Base-by-base conservation (phyloP, 1,140 invertebrate genomes). In the Charaxes varanes region DNA sequence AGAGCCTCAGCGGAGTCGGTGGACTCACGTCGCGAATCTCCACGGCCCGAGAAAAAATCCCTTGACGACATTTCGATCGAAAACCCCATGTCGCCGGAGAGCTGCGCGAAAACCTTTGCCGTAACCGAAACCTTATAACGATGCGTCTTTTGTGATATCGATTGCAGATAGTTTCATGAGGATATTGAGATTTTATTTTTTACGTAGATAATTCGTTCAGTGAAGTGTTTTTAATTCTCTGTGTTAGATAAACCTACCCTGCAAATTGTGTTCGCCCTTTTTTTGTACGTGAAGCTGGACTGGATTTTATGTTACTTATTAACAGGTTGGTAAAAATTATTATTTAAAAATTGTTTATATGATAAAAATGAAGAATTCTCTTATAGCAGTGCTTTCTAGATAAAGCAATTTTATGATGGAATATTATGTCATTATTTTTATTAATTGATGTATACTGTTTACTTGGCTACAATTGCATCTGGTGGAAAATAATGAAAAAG, bases 1-100 rank as follows among this genome's bases (percentile, higher is more conserved):
- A 69, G 78, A 66, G 34, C 53, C 67, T 82, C 78, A 69, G 76
- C 76, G 59, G 62, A 74, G 67, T 62, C 64, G 65, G 65, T 60
- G 78, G 73, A 66, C 63, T 61, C 69, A 78, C 58, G 72, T 68
- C 67, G 76, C 69, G 76, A 67, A 59, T 41, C 54, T 68, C 64
- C 64, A 56, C 59, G 44, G 52, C 59, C 50, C 72, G 58, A 63
- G 56, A 67, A 73, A 79, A 79, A 70, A 73, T 68, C 55, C n/a
- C n/a, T n/a, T n/a, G 41, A 54, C 57, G 65, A 79, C 58, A 62
- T 55, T 69, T 66, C 52, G 53, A 57, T 62, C 56, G 53, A 63
- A 55, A 68, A 69, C 65, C 67, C 58, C 35, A 77, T 77, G 68
- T 58, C 50, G 36, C 31, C 46, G 33, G 41, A 52, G 47, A 57